Conservation (phyloP, 2,797 vertebrate species). For the Melopsittacus undulatus region DNA sequence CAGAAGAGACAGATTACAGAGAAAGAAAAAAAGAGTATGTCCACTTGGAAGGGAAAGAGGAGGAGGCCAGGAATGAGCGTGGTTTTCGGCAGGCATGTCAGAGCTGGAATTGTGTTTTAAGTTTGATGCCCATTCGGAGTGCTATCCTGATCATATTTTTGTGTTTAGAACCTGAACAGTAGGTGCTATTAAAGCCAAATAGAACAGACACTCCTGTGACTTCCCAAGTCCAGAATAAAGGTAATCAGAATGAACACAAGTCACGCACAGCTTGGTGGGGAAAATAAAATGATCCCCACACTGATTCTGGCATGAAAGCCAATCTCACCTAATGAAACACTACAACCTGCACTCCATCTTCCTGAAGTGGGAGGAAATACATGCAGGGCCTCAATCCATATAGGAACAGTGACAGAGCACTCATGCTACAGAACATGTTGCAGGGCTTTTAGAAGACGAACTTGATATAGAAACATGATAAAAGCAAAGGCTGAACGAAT, state of each 20-base stretch:
- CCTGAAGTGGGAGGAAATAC: background rate
- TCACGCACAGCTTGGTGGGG: background rate
- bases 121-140: background rate
- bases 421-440: background rate
- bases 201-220: background rate
- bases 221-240: background rate
- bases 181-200: slow-evolving; percentile 17
- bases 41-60: background rate
- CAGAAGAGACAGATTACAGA: slow-evolving; percentile 3
- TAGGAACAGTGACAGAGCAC: background rate
- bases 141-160: background rate
- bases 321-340: background rate
- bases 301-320: background rate
- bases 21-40: background rate
- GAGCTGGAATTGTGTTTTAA: background rate
- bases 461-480: background rate
- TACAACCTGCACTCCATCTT: background rate
- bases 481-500: background rate
- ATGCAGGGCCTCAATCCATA: background rate
- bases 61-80: background rate
- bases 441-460: background rate
- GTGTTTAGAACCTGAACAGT: slow-evolving; percentile 1
- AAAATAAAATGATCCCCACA: background rate
- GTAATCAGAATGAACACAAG: background rate
- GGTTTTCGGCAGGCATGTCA: background rate